Conservation (phyloP, 2,888 invertebrate species). For the Mythimna albipuncta region DNA sequence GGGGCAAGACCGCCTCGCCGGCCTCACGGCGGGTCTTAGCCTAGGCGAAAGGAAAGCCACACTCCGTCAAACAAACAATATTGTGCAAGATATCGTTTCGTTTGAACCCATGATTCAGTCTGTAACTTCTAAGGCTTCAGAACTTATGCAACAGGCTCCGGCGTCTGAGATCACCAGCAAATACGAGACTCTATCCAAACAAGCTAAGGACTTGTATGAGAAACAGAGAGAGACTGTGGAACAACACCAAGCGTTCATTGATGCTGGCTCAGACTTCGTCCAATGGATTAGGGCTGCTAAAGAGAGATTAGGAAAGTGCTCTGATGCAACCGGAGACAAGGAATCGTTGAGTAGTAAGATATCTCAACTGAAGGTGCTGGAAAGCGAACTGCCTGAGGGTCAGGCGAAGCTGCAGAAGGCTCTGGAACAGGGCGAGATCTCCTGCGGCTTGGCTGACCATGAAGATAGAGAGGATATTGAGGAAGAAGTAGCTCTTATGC, state of each 20-base stretch:
- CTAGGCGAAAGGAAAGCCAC: constrained; percentile 97
- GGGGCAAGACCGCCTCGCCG: constrained; percentile 92
- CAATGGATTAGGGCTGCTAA: constrained; percentile 98
- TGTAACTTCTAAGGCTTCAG: constrained; percentile 97
- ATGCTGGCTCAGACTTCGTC: constrained; percentile 97
- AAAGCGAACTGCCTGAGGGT: constrained; percentile 96
- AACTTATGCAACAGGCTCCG: constrained; percentile 97
- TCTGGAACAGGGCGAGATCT: constrained; percentile 95
- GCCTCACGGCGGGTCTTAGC: constrained; percentile 94
- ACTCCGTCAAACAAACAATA: constrained; percentile 97
- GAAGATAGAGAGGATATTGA: constrained; percentile 97
- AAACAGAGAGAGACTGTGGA: constrained; percentile 97
- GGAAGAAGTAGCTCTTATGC: constrained; percentile 97
- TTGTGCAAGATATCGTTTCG: constrained; percentile 98
- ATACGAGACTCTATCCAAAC: constrained; percentile 97
- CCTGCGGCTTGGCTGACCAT: constrained; percentile 95
- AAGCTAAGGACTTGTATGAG: constrained; percentile 97
- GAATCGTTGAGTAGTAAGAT: constrained; percentile 96
- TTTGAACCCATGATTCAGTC: constrained; percentile 99
- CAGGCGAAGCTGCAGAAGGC: constrained; percentile 96
- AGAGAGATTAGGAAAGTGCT: constrained; percentile 97
- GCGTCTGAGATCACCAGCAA: constrained; percentile 97
- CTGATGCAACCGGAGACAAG: constrained; percentile 97
- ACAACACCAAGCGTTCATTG: constrained; percentile 97
- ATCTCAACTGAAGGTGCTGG: constrained; percentile 95